phyloP scores from a whole-genome alignment of 2,113 vertebrate genomes.

The Zonotrichia leucophrys region DNA sequence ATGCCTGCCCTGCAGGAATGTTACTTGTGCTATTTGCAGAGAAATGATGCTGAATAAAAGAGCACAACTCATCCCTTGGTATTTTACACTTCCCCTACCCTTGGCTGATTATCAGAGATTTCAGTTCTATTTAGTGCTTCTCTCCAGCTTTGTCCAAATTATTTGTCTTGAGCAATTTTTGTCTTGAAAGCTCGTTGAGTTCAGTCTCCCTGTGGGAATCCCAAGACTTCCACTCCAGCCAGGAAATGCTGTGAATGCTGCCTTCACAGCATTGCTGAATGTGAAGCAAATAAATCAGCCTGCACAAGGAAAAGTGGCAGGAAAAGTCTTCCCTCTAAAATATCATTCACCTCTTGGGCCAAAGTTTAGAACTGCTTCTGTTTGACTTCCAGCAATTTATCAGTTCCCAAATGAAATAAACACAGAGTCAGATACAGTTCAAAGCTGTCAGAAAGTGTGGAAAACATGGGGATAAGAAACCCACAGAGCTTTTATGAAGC shows the following conservation, averaged over 20 bases:
- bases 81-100: slow-evolving; percentile 30
- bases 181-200: neutral
- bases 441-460: neutral
- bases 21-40: slow-evolving; percentile 34
- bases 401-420: neutral
- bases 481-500: neutral
- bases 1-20: slow-evolving; percentile 25
- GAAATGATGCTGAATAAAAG: slow-evolving; percentile 21
- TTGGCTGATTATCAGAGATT: slow-evolving; percentile 29
- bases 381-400: neutral
- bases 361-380: neutral
- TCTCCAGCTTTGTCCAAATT: slow-evolving; percentile 23
- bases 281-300: neutral
- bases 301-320: neutral
- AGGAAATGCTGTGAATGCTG: neutral
- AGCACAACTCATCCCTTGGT: neutral
- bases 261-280: too few relatives aligned
- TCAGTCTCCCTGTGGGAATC: neutral
- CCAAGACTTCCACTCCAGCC: neutral
- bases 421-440: neutral
- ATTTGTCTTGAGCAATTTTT: slow-evolving; percentile 29
- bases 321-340: neutral
- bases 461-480: neutral
- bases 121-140: slow-evolving; percentile 2
- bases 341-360: neutral